phyloP scores from a whole-genome alignment of 2,888 invertebrate genomes.

The Cataglyphis rosenhaueri region DNA sequence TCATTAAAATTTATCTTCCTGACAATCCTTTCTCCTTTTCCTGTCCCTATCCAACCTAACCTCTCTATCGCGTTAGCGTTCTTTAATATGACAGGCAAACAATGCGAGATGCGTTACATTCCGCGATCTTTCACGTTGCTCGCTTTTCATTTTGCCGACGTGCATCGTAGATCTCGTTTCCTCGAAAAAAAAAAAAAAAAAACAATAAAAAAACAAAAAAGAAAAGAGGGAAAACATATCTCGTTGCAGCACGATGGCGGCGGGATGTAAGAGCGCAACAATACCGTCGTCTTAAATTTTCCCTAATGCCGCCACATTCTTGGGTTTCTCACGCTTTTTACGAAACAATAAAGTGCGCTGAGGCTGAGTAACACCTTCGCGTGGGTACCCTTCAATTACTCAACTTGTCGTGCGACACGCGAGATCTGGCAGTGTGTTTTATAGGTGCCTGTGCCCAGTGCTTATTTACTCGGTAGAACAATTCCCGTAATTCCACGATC shows the following conservation, averaged over 20 bases:
- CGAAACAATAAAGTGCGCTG: slow-evolving; percentile 30
- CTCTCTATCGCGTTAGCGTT: slow-evolving; percentile 8
- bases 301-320: background rate
- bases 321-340: slow-evolving; percentile 20
- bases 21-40: background rate
- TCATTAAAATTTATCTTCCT: slow-evolving; percentile 48
- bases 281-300: slow-evolving; percentile 34
- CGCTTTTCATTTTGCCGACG: slow-evolving; percentile 5
- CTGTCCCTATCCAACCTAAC: background rate
- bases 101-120: background rate
- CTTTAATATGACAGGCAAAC: slow-evolving; percentile 7
- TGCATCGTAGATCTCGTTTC: slow-evolving; percentile 10
- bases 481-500: slow-evolving; percentile 31
- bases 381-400: slow-evolving; percentile 43
- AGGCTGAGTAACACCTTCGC: slow-evolving; percentile 31
- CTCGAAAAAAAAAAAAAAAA: background rate
- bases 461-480: slow-evolving; percentile 29
- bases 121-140: slow-evolving; percentile 18
- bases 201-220: background rate
- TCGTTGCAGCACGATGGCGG: slow-evolving; percentile 15
- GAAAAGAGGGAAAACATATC: background rate
- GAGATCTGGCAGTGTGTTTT: slow-evolving; percentile 33
- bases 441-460: slow-evolving; percentile 16
- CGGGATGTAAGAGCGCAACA: background rate
- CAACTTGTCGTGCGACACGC: slow-evolving; percentile 44